Evolutionary conservation across 2,888 invertebrate genomes (phyloP).

Genomic region (Spodoptera littoralis): DNA sequence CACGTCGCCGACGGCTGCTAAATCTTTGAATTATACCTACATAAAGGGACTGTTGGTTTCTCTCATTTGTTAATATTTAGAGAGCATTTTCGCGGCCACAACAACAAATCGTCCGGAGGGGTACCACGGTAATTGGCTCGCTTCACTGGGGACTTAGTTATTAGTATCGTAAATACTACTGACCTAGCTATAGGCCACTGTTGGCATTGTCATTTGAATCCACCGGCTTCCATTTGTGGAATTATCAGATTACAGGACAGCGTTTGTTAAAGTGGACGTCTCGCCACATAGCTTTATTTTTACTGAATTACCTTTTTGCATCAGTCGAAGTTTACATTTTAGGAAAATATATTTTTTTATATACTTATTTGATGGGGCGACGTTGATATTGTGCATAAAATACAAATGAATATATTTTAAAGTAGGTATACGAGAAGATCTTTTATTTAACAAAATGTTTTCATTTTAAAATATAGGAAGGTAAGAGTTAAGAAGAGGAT

Average conservation of each 20-base stretch:
- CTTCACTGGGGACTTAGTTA: slow-evolving; percentile 41
- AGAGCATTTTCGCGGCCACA: slow-evolving; percentile 19
- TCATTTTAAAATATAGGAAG: too few species aligned
- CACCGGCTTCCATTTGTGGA: slow-evolving; percentile 13
- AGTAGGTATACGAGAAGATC: too few species aligned
- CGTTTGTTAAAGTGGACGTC: too few species aligned
- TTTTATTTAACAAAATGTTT: too few species aligned
- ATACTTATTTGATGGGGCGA: too few species aligned
- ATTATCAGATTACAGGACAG: slow-evolving; percentile 11
- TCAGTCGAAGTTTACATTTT: too few species aligned
- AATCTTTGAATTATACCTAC: slow-evolving; percentile 31
- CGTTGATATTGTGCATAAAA: too few species aligned
- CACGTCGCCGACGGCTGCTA: slow-evolving; percentile 4
- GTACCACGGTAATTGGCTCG: slow-evolving; percentile 40
- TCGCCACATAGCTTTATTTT: too few species aligned
- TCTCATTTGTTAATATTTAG: slow-evolving; percentile 38
- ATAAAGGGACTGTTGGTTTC: slow-evolving; percentile 27
- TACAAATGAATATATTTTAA: too few species aligned
- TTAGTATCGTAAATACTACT: slow-evolving; percentile 40
- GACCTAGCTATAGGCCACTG: slow-evolving; percentile 12
- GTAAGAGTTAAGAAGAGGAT: too few species aligned
- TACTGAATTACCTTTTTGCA: too few species aligned
- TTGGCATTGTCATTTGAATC: slow-evolving; percentile 24
- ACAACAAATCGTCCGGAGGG: slow-evolving; percentile 36
- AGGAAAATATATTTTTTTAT: too few species aligned